Evolutionary conservation across 2,888 invertebrate genomes (phyloP).

Genomic region (Eupsilia transversa): DNA sequence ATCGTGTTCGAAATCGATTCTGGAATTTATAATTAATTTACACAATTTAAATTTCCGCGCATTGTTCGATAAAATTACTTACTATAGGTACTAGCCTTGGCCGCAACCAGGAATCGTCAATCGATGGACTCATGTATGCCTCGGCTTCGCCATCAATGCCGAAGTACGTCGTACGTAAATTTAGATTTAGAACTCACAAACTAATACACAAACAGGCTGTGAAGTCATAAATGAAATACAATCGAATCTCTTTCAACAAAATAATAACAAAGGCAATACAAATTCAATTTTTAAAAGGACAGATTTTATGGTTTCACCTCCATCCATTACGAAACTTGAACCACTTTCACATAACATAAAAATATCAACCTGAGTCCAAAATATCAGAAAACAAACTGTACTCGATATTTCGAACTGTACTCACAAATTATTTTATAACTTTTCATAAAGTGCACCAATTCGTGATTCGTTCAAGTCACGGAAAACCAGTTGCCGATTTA

Average conservation of each 20-base stretch:
- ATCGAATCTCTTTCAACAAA: neutral
- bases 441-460: neutral
- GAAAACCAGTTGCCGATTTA: neutral
- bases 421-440: constrained; percentile 5
- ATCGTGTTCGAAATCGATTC: too few species aligned
- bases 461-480: neutral
- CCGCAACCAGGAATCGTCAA: too few species aligned
- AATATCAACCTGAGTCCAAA: neutral
- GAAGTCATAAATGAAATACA: neutral
- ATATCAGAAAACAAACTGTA: constrained; percentile 1
- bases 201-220: too few species aligned
- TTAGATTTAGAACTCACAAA: neutral
- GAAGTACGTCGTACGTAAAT: too few species aligned
- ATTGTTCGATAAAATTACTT: too few species aligned
- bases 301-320: constrained; percentile 5
- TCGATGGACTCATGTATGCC: too few species aligned
- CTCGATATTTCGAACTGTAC: neutral
- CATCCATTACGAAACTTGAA: neutral
- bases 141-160: too few species aligned
- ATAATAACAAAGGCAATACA: too few species aligned
- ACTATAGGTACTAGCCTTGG: too few species aligned
- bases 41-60: too few species aligned
- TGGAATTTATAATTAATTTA: too few species aligned
- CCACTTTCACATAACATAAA: constrained; percentile 38
- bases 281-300: neutral